phyloP scores from a whole-genome alignment of 2,113 vertebrate genomes.

The Mobula hypostoma region DNA sequence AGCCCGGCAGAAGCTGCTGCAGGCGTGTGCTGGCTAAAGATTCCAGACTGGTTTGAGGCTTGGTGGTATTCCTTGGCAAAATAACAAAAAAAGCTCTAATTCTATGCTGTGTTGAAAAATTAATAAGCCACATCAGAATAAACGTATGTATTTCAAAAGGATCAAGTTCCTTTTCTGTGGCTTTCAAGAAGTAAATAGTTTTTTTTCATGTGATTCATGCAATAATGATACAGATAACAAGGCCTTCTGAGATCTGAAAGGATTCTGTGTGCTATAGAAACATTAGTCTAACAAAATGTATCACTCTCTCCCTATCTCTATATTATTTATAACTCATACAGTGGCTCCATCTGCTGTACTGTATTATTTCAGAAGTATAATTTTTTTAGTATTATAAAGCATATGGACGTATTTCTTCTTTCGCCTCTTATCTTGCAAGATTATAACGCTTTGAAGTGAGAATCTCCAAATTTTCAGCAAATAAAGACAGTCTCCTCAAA shows the following conservation, averaged over 20 bases:
- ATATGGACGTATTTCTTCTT: background rate
- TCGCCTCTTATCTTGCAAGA: constrained; percentile 13
- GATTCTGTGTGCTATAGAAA: constrained; percentile 24
- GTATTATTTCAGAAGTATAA: constrained; percentile 31
- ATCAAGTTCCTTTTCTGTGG: constrained; percentile 10
- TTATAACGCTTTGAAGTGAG: constrained; percentile 1
- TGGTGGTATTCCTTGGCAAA: background rate
- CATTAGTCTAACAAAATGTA: constrained; percentile 25
- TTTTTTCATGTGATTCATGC: constrained; percentile 32
- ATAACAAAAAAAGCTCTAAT: background rate
- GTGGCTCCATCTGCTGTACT: constrained; percentile 11
- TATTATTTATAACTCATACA: constrained; percentile 29
- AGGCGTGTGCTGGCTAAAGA: background rate
- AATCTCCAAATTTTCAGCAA: constrained; percentile 27
- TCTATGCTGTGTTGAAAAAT: background rate
- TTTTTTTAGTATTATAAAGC: background rate
- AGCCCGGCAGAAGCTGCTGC: background rate
- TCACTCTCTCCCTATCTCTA: constrained; percentile 20
- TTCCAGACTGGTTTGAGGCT: background rate
- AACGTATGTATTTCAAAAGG: constrained; percentile 15
- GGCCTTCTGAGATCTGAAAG: constrained; percentile 14
- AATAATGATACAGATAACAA: constrained; percentile 35
- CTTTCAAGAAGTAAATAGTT: constrained; percentile 34
- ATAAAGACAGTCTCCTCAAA: background rate
- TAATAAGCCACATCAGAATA: constrained; percentile 4